A percentile compares a stretch with the other conserved stretches of the same genome.
Conservation (phyloP, 2,888 invertebrate genomes). For the Helobdella robusta region DNA sequence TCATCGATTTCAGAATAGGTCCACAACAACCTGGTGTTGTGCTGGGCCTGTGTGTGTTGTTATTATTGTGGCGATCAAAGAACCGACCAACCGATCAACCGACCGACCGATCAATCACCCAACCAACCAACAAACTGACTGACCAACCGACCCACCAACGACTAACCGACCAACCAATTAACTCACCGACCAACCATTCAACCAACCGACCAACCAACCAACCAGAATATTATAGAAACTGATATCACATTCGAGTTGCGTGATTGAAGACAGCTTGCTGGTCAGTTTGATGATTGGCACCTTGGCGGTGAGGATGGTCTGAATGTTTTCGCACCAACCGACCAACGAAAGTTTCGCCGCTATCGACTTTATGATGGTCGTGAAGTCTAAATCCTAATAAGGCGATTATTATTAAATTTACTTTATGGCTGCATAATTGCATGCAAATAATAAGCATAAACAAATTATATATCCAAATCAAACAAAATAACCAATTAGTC, state of each 20-base stretch:
- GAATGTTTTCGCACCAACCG: slow-evolving; percentile 46
- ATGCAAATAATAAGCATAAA: too few species aligned
- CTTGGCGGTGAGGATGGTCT: slow-evolving; percentile 55
- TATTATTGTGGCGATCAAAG: neutral
- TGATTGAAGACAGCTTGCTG: slow-evolving; percentile 45
- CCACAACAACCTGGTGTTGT: slow-evolving; percentile 54
- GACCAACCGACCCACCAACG: slow-evolving; percentile 13
- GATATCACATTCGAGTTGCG: slow-evolving; percentile 55
- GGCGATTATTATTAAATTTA: too few species aligned
- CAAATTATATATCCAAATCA: too few species aligned
- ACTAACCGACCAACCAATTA: neutral
- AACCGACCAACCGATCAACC: neutral
- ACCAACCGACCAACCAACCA: slow-evolving; percentile 26
- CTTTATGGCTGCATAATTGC: too few species aligned
- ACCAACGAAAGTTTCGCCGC: slow-evolving; percentile 46
- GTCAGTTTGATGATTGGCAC: slow-evolving; percentile 58
- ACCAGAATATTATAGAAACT: slow-evolving; percentile 56
- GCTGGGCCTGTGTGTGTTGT: slow-evolving; percentile 49
- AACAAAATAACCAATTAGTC: too few species aligned
- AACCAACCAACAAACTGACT: neutral
- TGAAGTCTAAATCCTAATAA: slow-evolving; percentile 45
- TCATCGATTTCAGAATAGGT: slow-evolving; percentile 54
- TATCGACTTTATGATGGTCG: slow-evolving; percentile 47
- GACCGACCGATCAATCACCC: neutral
- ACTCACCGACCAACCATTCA: neutral